Evolutionary conservation across 2,888 invertebrate genomes (phyloP), one percentile per base, ranked within the genome.

Genomic region (Lycophotia porphyrea): DNA sequence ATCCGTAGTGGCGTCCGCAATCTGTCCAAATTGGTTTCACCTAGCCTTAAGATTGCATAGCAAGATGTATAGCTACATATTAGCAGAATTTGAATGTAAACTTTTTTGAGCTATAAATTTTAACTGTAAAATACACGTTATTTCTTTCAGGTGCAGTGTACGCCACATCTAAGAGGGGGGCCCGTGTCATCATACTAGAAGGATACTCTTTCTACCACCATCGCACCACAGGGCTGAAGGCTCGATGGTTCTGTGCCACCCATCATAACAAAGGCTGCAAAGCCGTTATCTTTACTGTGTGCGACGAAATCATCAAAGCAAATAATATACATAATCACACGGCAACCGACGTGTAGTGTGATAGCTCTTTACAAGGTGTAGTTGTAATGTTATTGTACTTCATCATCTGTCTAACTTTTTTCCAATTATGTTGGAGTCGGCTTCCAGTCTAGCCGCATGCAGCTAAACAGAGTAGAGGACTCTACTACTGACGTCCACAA

Each of bases 131-230:
- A 44, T 5, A 15, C 27, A 42, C 9, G 13, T 47, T 31, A 8
- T 47, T 39, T 44, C 4, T 70, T 63, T 27, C 79, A 86, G 82
- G 63, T 47, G 76, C 81, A 42, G 71, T 78, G 13, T 84, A 78
- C 3, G 55, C 63, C 1, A 73, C 49, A 15, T 79, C 84, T 0
- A 47, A 65, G 24, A 79, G 79, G 31, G 80, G 82, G 13, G 76
- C 82, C 0, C 65, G 65, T 1, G 42, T 84, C 3, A 69, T 86
- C 1, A 31, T 68, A 0, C 36, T 80, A 31, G 18, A 64, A 1
- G 85, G 85, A 0, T 85, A 81, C 27, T 72, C 70, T 5, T 87
- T 87, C 24, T 76, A 64, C 42, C 81, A 70, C 11, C 87, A 87
- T 15, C 67, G 75, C 0, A 71, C 68, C 3, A 31, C 21, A 7